Evolutionary conservation across 2,113 vertebrate species (phyloP).

Genomic region (Sitta europaea): DNA sequence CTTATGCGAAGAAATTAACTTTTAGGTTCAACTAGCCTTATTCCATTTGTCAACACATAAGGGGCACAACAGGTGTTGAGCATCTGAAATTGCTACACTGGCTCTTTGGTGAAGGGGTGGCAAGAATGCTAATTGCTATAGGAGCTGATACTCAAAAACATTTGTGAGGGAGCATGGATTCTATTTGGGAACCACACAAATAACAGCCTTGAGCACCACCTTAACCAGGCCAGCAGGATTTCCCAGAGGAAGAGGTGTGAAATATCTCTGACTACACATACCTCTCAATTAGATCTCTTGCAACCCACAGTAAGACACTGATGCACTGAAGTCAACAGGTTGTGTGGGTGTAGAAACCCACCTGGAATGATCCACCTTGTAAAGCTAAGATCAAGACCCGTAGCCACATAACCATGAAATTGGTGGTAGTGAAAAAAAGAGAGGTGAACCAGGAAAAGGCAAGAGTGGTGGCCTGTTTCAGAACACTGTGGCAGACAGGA

Average conservation of each 20-base stretch:
- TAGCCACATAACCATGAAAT: background rate
- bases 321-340: background rate
- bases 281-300: background rate
- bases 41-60: conserved; percentile 30
- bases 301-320: background rate
- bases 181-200: background rate
- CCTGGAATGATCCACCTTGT: background rate
- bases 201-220: background rate
- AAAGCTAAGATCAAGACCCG: conserved; percentile 37
- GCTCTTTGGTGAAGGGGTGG: conserved; percentile 47
- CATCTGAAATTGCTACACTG: conserved; percentile 25
- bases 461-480: conserved; percentile 61
- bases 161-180: background rate
- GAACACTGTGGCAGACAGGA: conserved; percentile 58
- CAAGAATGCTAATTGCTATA: background rate
- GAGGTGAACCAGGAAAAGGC: conserved; percentile 69
- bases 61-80: background rate
- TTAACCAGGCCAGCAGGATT: background rate
- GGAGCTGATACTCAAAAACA: background rate
- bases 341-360: background rate
- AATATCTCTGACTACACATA: background rate
- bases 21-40: conserved; percentile 19
- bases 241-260: background rate
- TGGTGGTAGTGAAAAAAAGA: background rate
- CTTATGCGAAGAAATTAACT: conserved; percentile 28